phyloP scores from a whole-genome alignment of 2,888 invertebrate genomes.

The Oscheius sp. region DNA sequence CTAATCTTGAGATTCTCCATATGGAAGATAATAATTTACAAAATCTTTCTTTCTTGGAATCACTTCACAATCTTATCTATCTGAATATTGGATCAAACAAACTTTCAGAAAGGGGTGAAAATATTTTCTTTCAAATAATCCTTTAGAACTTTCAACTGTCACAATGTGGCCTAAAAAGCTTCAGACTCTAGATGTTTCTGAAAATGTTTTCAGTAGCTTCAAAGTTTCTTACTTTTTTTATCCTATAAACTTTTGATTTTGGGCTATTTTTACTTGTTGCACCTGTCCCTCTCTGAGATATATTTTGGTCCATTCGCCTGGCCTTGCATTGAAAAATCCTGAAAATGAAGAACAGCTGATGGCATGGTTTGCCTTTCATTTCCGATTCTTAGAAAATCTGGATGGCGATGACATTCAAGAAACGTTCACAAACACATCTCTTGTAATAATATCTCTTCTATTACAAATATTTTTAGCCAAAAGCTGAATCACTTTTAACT shows the following conservation, averaged over 20 bases:
- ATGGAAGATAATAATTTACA: slow-evolving; percentile 43
- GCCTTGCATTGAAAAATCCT: background rate
- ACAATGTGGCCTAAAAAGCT: slow-evolving; percentile 57
- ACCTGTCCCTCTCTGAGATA: slow-evolving; percentile 50
- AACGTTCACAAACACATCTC: slow-evolving; percentile 28
- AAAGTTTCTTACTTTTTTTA: slow-evolving; percentile 33
- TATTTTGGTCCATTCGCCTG: slow-evolving; percentile 30
- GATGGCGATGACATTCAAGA: slow-evolving; percentile 40
- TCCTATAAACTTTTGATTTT: slow-evolving; percentile 12
- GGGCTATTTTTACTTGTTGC: slow-evolving; percentile 46
- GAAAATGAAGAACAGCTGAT: slow-evolving; percentile 33
- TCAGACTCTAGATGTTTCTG: slow-evolving; percentile 54
- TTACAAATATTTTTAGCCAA: slow-evolving; percentile 22
- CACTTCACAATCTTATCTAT: background rate
- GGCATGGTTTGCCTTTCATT: slow-evolving; percentile 58
- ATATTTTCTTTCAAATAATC: background rate
- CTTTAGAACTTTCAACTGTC: slow-evolving; percentile 28
- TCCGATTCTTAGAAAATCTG: slow-evolving; percentile 50
- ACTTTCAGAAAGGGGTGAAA: slow-evolving; percentile 32
- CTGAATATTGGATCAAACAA: slow-evolving; percentile 33
- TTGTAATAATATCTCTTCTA: slow-evolving; percentile 1
- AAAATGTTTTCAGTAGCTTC: slow-evolving; percentile 46
- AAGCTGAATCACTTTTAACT: slow-evolving; percentile 36
- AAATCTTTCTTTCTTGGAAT: slow-evolving; percentile 24
- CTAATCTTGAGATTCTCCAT: slow-evolving; percentile 48